phyloP scores from a whole-genome alignment of 2,888 invertebrate species.

The Pheosia gnoma region DNA sequence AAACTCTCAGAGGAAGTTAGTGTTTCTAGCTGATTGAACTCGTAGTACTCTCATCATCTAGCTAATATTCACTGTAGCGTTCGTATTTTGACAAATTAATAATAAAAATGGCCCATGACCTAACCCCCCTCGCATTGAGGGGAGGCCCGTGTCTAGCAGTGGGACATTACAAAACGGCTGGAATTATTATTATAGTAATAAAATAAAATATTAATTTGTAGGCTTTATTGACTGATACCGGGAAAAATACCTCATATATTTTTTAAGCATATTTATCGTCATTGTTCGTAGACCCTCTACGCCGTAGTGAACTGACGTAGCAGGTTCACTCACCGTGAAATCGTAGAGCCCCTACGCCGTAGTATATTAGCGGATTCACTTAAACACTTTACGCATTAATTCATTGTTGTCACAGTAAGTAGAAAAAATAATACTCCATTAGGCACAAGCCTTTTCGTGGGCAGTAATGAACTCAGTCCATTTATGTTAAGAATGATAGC shows the following conservation, averaged over 20 bases:
- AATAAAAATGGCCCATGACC: too few species aligned
- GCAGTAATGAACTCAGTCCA: not conserved
- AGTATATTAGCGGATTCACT: not conserved
- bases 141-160: too few species aligned
- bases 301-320: conserved; percentile 19
- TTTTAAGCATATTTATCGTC: not conserved
- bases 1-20: not conserved
- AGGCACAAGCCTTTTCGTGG: not conserved
- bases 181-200: too few species aligned
- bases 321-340: not conserved
- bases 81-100: too few species aligned
- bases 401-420: not conserved
- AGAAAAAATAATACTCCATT: not conserved
- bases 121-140: too few species aligned
- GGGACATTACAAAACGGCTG: too few species aligned
- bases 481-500: conserved; percentile 38
- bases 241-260: too few species aligned
- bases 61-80: too few species aligned
- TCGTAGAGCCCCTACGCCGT: not conserved
- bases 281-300: conserved; percentile 28
- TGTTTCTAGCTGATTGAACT: not conserved
- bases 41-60: not conserved
- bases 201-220: too few species aligned
- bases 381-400: not conserved
- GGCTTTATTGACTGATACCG: too few species aligned